A percentile compares a stretch with the other conserved stretches of the same genome.
Evolutionary conservation across 2,888 invertebrate species (phyloP).

Genomic region (Melipona beecheii): DNA sequence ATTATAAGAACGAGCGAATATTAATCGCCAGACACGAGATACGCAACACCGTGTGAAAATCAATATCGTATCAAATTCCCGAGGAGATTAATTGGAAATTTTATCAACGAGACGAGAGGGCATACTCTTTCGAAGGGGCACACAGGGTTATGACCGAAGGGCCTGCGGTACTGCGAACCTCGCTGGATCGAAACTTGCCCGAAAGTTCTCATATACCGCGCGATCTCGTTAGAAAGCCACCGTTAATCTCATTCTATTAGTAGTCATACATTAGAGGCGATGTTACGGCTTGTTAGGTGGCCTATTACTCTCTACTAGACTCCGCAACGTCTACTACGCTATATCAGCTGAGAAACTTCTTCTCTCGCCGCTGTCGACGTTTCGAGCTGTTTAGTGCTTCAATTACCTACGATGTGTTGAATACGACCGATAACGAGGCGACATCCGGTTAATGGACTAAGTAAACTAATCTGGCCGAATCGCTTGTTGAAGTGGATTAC

Average conservation of each 20-base stretch:
- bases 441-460: neutral
- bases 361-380: neutral
- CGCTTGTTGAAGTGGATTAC: constrained; percentile 11
- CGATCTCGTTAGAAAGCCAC: constrained; percentile 52
- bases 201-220: constrained; percentile 32
- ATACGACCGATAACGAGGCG: constrained; percentile 30
- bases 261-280: constrained; percentile 43
- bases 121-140: neutral
- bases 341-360: constrained; percentile 26
- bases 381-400: constrained; percentile 7
- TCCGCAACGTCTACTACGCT: neutral
- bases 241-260: constrained; percentile 56
- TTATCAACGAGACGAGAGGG: neutral
- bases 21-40: neutral
- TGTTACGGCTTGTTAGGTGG: constrained; percentile 51
- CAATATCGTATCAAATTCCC: neutral
- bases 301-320: constrained; percentile 36
- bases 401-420: constrained; percentile 23
- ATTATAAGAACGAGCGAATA: neutral
- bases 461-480: neutral
- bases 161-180: neutral
- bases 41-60: neutral
- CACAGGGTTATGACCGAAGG: neutral
- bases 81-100: neutral
- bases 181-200: constrained; percentile 21